Conservation (phyloP, 2,888 invertebrate species). For the Odontomyia ornata region DNA sequence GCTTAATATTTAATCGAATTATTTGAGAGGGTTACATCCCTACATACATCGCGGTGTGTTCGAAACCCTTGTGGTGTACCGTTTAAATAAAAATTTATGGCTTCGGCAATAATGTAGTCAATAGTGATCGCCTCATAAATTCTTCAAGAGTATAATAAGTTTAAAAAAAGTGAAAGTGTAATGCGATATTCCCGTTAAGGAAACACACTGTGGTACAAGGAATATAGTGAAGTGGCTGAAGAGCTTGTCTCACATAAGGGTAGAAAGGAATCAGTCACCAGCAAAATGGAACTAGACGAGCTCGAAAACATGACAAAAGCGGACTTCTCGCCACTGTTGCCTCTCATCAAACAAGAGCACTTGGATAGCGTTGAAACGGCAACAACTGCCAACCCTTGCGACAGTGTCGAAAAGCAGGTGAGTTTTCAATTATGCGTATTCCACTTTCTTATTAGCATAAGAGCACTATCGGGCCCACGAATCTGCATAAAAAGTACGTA, state of each 20-base stretch:
- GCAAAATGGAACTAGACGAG: slow-evolving; percentile 64
- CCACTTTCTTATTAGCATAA: neutral
- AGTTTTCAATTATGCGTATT: slow-evolving; percentile 50
- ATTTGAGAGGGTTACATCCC: neutral
- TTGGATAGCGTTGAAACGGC: slow-evolving; percentile 52
- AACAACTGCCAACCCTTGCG: slow-evolving; percentile 62
- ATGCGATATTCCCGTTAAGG: neutral
- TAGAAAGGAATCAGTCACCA: too few species aligned
- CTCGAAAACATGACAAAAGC: slow-evolving; percentile 61
- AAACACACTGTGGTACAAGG: neutral
- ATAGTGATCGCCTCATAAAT: neutral
- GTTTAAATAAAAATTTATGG: slow-evolving; percentile 25
- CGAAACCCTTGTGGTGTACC: neutral
- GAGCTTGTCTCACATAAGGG: neutral
- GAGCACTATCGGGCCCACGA: too few species aligned
- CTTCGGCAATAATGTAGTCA: slow-evolving; percentile 11
- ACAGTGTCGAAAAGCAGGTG: slow-evolving; percentile 64
- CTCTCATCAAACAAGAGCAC: slow-evolving; percentile 62
- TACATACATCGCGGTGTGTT: neutral
- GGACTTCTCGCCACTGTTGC: slow-evolving; percentile 62
- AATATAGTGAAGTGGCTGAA: neutral
- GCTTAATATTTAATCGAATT: neutral
- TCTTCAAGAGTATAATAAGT: too few species aligned
- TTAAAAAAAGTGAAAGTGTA: neutral
- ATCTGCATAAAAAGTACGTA: too few species aligned